Evolutionary conservation across 1,140 invertebrate genomes (phyloP).

Genomic region (Trachymyrmex septentrionalis): DNA sequence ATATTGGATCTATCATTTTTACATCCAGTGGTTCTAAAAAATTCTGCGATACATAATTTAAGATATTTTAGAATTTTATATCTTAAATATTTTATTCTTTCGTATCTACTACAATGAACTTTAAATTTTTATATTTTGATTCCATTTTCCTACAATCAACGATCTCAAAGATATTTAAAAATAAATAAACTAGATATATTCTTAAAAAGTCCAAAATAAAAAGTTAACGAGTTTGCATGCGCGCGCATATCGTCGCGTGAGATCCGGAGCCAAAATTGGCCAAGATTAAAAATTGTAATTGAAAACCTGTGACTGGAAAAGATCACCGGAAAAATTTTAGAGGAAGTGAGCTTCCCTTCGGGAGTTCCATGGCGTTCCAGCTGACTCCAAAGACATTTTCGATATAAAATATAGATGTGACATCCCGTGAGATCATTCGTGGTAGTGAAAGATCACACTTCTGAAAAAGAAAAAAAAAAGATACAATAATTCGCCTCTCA

Average conservation of each 20-base stretch:
- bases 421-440: not conserved
- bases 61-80: not conserved
- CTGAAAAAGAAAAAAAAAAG: not conserved
- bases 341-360: not conserved
- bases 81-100: not conserved
- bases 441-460: not conserved
- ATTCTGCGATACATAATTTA: not conserved
- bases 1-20: not conserved
- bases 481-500: not conserved
- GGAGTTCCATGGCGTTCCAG: not conserved
- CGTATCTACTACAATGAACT: not conserved
- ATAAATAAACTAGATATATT: not conserved
- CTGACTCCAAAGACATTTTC: not conserved
- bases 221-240: not conserved
- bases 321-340: not conserved
- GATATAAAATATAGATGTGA: not conserved
- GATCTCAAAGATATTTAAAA: not conserved
- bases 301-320: not conserved
- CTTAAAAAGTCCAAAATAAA: not conserved
- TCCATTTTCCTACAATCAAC: not conserved
- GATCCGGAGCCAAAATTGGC: conserved; percentile 23
- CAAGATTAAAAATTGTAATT: conserved; percentile 58
- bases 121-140: not conserved
- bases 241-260: not conserved
- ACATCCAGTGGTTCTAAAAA: not conserved